These are phyloP conservation scores for Agonopterix alstromeriana DNA, from an alignment of 2,888 invertebrate genomes.

Conservation along the genomic window DNA sequence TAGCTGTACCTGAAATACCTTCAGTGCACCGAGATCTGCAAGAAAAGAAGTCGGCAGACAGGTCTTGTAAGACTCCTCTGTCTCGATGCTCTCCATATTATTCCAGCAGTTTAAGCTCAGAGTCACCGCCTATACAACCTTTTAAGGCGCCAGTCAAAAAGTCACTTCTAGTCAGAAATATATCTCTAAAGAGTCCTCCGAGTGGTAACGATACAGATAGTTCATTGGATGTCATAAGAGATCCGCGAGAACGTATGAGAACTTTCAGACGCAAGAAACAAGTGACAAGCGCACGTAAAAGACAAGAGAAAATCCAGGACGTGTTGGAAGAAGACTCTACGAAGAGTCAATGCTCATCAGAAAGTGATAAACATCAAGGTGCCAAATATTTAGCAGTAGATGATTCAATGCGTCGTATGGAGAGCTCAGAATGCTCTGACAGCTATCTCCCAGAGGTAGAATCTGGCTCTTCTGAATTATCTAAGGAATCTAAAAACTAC, in stretches of 20 bases:
- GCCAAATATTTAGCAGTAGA: conserved; percentile 56
- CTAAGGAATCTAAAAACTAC: conserved; percentile 68
- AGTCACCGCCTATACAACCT: conserved; percentile 82
- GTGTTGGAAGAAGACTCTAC: conserved; percentile 72
- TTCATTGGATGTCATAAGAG: conserved; percentile 80
- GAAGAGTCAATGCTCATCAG: conserved; percentile 70
- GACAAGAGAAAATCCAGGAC: conserved; percentile 74
- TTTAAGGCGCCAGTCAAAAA: conserved; percentile 81
- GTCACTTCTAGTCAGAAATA: conserved; percentile 76
- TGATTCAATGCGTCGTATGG: conserved; percentile 70
- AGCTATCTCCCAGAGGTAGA: conserved; percentile 82
- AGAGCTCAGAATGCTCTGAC: conserved; percentile 81
- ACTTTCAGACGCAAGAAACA: conserved; percentile 83
- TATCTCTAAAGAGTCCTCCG: conserved; percentile 82
- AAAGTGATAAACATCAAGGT: conserved; percentile 63
- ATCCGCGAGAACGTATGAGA: conserved; percentile 80
- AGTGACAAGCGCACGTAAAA: conserved; percentile 74
- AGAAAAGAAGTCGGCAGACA: conserved; percentile 56
- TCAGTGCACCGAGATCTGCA: conserved; percentile 62
- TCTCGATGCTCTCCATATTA: conserved; percentile 85
- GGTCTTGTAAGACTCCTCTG: conserved; percentile 74
- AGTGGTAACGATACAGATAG: conserved; percentile 87
- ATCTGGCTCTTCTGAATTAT: conserved; percentile 78
- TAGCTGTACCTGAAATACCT: conserved; percentile 74
- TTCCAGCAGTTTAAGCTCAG: conserved; percentile 85